Base-by-base conservation (phyloP, 2,888 invertebrate genomes). In the Tuta absoluta region DNA sequence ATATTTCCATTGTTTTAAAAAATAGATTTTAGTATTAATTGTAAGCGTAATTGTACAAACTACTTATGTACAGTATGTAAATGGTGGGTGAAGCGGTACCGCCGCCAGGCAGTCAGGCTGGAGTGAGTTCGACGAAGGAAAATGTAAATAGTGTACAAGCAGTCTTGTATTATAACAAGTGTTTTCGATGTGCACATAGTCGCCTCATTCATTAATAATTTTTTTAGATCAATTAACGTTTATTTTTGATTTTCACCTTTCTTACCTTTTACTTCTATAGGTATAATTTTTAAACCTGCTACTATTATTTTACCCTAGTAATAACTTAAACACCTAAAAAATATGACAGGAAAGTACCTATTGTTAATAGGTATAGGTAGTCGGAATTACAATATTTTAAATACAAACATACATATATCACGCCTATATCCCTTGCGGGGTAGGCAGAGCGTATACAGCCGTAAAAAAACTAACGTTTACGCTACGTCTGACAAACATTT, bases 131-230 rank as follows among this genome's bases (percentile, higher is more conserved):
- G 65, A 69, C 67, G 72, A 71, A 77, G 76, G 78, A 79, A n/a
- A n/a, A 75, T 91, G 91, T 91, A 91, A 84, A 91, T 91, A 91
- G 77, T 87, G 87, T 89, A 87, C 84, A 86, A 85, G 86, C 84
- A 82, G 81, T 87, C 81, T 79, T 90, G 87, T 90, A 88, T 86
- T 84, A 85, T 86, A 89, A 86, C 87, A 87, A 87, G 87, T 89
- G 88, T 89, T 90, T 90, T 89, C 86, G 86, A 89, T 90, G 91
- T 92, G 91, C 91, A 92, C 91, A 91, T 92, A 91, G 91, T 91
- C 91, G 90, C 89, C 89, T 91, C 90, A 86, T 91, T 90, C 88
- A 90, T 89, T 89, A 91, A 91, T 89, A 91, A 89, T 90, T 87
- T 91, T 90, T 91, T 88, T 92, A 90, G 92, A 91, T 87, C 88